These are phyloP conservation scores for Maniola hyperantus DNA, from an alignment of 2,888 invertebrate species.

Conservation along the genomic window DNA sequence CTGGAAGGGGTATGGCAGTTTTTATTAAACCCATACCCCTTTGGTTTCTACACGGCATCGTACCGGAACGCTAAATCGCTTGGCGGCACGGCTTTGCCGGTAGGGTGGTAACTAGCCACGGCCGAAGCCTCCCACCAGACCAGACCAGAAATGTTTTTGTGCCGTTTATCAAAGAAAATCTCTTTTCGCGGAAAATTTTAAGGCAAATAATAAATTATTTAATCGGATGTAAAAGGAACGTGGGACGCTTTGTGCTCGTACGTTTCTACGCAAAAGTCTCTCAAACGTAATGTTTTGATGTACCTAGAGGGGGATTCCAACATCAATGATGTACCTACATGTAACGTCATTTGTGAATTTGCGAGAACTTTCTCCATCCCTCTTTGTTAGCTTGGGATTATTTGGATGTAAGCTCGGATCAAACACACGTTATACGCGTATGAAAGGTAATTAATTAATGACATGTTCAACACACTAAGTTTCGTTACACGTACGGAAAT, in stretches of 20 bases:
- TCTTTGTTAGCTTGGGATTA: slow-evolving; percentile 6
- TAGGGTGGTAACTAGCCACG: too few relatives aligned
- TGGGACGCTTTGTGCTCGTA: not conserved
- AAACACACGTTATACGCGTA: not conserved
- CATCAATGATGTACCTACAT: not conserved
- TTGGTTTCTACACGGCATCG: too few relatives aligned
- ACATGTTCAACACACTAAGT: slow-evolving; percentile 1
- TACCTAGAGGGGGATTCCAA: too few relatives aligned
- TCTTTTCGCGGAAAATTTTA: too few relatives aligned
- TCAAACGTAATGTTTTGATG: slow-evolving; percentile 5
- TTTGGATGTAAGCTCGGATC: slow-evolving; percentile 9
- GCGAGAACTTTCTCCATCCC: slow-evolving; percentile 7
- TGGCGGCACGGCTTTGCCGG: too few relatives aligned
- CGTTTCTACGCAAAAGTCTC: not conserved
- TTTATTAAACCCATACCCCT: too few relatives aligned
- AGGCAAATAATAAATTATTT: too few relatives aligned
- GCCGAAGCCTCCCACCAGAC: too few relatives aligned
- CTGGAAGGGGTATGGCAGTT: too few relatives aligned
- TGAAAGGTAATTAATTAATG: slow-evolving; percentile 19
- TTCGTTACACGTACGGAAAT: slow-evolving; percentile 13
- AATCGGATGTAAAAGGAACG: not conserved
- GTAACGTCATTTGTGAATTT: slow-evolving; percentile 5
- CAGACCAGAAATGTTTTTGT: too few relatives aligned
- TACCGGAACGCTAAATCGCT: too few relatives aligned
- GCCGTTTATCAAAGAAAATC: too few relatives aligned